These are phyloP conservation scores for Thereva unica DNA, from an alignment of 2,888 invertebrate genomes.

Conservation along the genomic window DNA sequence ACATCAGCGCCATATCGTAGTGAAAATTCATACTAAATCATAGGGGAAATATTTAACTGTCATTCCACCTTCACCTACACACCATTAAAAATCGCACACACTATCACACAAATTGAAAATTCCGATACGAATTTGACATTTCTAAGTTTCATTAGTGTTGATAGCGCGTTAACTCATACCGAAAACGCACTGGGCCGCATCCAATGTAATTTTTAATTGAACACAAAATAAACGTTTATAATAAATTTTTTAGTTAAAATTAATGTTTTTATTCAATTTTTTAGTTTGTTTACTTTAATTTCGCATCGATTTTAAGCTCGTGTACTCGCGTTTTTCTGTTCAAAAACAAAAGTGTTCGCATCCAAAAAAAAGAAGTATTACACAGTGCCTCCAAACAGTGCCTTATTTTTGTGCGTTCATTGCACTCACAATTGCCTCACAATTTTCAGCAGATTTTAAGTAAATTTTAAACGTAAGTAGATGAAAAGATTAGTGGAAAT, in stretches of 20 bases:
- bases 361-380: conserved; percentile 2
- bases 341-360: conserved; percentile 1
- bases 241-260: conserved; percentile 28
- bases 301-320: neutral
- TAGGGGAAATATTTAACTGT: no score
- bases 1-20: no score
- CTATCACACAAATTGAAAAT: neutral
- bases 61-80: neutral
- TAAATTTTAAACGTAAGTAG: conserved; percentile 29
- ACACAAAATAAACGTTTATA: conserved; percentile 25
- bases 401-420: conserved; percentile 34
- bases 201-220: conserved; percentile 17
- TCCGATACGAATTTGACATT: conserved; percentile 15
- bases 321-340: neutral
- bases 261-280: conserved; percentile 15
- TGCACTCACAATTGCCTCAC: conserved; percentile 28
- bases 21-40: no score
- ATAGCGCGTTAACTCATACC: conserved; percentile 15
- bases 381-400: conserved; percentile 30
- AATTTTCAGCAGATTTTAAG: conserved; percentile 5
- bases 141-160: conserved; percentile 3
- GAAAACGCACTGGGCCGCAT: conserved; percentile 19
- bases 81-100: neutral
- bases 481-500: neutral
- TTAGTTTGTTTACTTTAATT: conserved; percentile 14